Percentiles rank a stretch among this genome's conserved stretches.
phyloP scores from a whole-genome alignment of 1,140 invertebrate species.

The Lucilia cuprina region DNA sequence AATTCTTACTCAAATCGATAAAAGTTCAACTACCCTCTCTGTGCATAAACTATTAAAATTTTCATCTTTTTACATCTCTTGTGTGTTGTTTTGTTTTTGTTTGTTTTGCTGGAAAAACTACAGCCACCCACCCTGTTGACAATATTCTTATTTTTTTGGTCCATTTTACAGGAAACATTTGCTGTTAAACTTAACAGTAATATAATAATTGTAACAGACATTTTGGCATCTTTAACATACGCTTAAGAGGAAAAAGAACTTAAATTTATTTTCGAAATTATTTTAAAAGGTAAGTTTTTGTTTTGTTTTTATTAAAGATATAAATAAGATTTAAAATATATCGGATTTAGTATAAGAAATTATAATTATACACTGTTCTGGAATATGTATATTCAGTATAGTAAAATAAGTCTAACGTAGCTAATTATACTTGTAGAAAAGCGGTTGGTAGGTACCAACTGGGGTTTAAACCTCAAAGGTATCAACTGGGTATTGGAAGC shows the following conservation, averaged over 20 bases:
- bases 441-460: no score
- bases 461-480: no score
- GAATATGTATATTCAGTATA: no score
- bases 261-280: neutral
- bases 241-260: neutral
- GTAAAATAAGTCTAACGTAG: no score
- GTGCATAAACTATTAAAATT: neutral
- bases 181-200: neutral
- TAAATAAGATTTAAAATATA: no score
- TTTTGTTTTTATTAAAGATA: no score
- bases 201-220: neutral
- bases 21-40: conserved; percentile 15
- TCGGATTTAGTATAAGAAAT: no score
- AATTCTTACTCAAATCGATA: conserved; percentile 6
- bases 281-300: neutral
- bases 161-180: neutral
- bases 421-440: no score
- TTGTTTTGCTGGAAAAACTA: neutral
- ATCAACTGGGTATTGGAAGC: no score
- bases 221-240: neutral
- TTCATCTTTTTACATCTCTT: conserved; percentile 7
- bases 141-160: neutral
- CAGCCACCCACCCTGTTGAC: neutral
- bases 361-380: no score
- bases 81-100: neutral